Percentiles rank a stretch among this genome's conserved stretches.
phyloP scores from a whole-genome alignment of 1,140 invertebrate genomes.

The Zaprionus nigranus region DNA sequence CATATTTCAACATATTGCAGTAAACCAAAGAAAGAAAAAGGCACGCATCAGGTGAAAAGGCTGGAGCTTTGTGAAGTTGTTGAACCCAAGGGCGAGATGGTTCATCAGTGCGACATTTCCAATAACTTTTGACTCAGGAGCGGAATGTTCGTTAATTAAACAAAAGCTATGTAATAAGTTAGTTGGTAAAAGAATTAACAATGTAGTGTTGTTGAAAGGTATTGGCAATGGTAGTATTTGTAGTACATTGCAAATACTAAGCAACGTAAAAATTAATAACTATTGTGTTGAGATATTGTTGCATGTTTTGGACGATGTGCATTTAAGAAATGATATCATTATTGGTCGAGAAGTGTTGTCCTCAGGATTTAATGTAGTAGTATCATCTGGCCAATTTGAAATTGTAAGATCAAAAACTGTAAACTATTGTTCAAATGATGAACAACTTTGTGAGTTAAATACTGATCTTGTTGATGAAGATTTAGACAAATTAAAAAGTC shows the following conservation, averaged over 20 bases:
- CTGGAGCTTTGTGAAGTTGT: too few relatives aligned
- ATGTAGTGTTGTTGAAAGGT: not conserved
- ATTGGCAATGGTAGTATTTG: conserved; percentile 5
- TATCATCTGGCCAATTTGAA: too few relatives aligned
- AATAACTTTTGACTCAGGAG: conserved; percentile 6
- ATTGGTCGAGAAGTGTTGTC: too few relatives aligned
- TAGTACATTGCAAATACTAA: not conserved
- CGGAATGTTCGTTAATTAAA: conserved; percentile 9
- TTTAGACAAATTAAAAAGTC: conserved; percentile 23
- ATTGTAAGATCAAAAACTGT: conserved; percentile 35
- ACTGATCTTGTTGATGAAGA: conserved; percentile 31
- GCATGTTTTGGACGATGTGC: not conserved
- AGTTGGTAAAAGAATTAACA: conserved; percentile 3
- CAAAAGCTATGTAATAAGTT: conserved; percentile 1
- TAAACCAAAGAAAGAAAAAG: too few relatives aligned
- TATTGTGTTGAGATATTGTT: not conserved
- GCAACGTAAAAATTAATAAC: not conserved
- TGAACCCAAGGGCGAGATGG: too few relatives aligned
- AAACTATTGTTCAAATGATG: conserved; percentile 18
- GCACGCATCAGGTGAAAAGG: too few relatives aligned
- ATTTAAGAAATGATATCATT: not conserved
- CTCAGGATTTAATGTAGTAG: not conserved
- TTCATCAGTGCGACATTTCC: not conserved
- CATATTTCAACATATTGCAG: too few relatives aligned
- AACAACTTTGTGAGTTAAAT: conserved; percentile 23